Evolutionary conservation across 2,797 vertebrate genomes (phyloP), one percentile per base, ranked within the genome.

Genomic region (Perodicticus potto): DNA sequence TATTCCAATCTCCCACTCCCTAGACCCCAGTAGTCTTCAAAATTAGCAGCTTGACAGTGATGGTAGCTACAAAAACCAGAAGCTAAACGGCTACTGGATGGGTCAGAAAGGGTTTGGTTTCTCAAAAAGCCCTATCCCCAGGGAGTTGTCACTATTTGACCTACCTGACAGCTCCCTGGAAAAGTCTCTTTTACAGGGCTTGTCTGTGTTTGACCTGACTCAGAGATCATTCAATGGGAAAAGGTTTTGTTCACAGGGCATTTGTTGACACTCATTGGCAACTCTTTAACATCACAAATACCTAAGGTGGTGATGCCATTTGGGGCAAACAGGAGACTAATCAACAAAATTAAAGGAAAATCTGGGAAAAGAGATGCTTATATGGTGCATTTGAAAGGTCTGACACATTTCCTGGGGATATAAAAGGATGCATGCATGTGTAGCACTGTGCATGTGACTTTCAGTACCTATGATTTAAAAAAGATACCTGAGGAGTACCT

Each of bases 141-240:
- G 59, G 84, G 53, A 69, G 13, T 14, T 76, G 17, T 53, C 9
- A 45, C 40, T n/a, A 1, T 53, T 65, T 29, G 32, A 84, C 37
- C 69, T 61, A 23, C 34, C 25, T 40, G 55, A 29, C 5, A 78
- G 14, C 59, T 80, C 61, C n/a, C 57, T 27, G 17, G 4, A 27
- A 70, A 55, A 76, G 20, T 5, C 19, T n/a, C 17, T 69, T 37
- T 87, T 40, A 57, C 3, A 81, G 49, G 37, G 19, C 17, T 72
- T 63, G 45, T 86, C 81, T 88, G 43, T 34, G 57, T 92, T 93
- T 83, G 12, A 61, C 72, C 72, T 73, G 49, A 83, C 37, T 80
- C 49, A 65, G 72, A 80, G 63, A 92, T 70, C 22, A 55, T 17
- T 95, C 86, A 53, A 25, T 43, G 55, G 32, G 69, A 20, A 83